A percentile compares a stretch with the other conserved stretches of the same genome.
phyloP scores from a whole-genome alignment of 2,888 invertebrate species.

The Andrena flavipes region DNA sequence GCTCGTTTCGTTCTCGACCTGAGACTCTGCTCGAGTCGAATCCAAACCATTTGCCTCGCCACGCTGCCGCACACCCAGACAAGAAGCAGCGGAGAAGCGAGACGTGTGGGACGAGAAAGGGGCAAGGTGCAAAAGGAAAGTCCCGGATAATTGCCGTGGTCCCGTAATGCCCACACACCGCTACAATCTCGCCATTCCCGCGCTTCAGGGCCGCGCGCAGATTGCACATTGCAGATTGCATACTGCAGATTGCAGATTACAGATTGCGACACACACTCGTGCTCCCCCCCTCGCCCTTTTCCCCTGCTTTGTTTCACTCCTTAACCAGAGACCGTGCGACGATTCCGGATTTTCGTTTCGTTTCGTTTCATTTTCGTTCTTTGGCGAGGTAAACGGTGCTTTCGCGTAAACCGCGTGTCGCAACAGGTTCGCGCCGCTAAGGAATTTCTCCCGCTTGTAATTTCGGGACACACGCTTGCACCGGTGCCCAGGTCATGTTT shows the following conservation, averaged over 20 bases:
- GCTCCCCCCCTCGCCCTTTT: neutral
- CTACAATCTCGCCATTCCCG: constrained; percentile 39
- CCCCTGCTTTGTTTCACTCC: neutral
- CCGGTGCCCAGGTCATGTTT: neutral
- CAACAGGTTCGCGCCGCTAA: neutral
- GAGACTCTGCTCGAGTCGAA: constrained; percentile 43
- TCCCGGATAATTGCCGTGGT: constrained; percentile 72
- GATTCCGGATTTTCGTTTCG: neutral
- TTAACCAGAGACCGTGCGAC: neutral
- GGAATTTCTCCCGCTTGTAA: neutral
- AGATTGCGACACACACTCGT: neutral
- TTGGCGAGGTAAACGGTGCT: neutral
- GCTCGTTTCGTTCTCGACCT: constrained; percentile 58
- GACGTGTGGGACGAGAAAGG: constrained; percentile 8
- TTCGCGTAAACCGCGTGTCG: neutral
- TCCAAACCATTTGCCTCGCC: constrained; percentile 9
- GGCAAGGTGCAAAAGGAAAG: constrained; percentile 72
- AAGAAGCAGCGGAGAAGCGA: too few relatives aligned
- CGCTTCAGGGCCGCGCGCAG: constrained; percentile 39
- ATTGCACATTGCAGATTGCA: constrained; percentile 20
- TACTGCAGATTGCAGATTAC: neutral
- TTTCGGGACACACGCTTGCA: neutral
- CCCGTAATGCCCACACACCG: constrained; percentile 70
- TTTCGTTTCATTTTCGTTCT: constrained; percentile 8
- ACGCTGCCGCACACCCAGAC: neutral